Evolutionary conservation across 2,888 invertebrate genomes (phyloP).

Genomic region (Toxonevra muliebris): DNA sequence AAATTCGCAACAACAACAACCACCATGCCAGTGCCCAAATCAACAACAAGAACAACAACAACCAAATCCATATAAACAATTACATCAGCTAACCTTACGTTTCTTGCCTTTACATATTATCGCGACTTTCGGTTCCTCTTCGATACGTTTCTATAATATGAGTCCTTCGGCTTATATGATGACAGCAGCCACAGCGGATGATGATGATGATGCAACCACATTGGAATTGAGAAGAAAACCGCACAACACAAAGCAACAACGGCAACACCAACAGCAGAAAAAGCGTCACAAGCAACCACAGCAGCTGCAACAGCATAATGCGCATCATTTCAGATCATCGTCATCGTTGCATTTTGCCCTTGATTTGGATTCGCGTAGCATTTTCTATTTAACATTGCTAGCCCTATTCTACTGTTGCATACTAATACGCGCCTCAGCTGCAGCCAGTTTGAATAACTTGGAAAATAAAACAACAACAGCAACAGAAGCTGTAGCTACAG

Average conservation of each 20-base stretch:
- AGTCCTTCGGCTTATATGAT: too few species aligned
- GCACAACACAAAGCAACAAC: conserved; percentile 8
- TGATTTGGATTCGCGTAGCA: conserved; percentile 40
- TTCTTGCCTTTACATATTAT: too few species aligned
- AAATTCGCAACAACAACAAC: background rate
- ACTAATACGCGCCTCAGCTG: conserved; percentile 55
- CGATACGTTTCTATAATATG: too few species aligned
- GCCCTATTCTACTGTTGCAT: conserved; percentile 58
- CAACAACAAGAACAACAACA: conserved; percentile 20
- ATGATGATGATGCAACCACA: too few species aligned
- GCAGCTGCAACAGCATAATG: conserved; percentile 7
- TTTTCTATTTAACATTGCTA: conserved; percentile 52
- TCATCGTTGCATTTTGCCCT: background rate
- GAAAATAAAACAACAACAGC: conserved; percentile 11
- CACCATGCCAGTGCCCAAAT: background rate
- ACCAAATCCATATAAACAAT: conserved; percentile 18
- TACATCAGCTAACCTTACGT: too few species aligned
- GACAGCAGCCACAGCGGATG: too few species aligned
- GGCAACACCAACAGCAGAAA: conserved; percentile 19
- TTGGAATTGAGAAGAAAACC: too few species aligned
- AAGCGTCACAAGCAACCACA: background rate
- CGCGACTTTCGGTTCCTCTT: too few species aligned
- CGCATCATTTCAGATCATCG: background rate
- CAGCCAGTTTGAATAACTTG: conserved; percentile 19
- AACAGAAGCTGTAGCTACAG: conserved; percentile 8